A percentile compares a stretch with the other conserved stretches of the same genome.
Conservation (phyloP, 2,888 invertebrate genomes). For the Synergus japonicus region DNA sequence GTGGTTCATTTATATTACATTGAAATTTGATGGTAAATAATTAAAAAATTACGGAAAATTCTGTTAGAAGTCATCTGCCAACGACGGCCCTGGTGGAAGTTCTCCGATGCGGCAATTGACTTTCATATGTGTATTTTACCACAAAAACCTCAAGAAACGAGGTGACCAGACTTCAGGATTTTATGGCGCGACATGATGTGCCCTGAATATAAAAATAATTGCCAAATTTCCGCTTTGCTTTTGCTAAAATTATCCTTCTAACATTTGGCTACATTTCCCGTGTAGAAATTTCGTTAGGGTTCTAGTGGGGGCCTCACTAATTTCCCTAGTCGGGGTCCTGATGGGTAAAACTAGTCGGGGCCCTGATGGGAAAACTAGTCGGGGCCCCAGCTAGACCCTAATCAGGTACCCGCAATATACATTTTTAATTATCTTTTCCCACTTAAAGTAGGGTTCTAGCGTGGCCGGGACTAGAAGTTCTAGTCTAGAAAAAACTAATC, state of each 20-base stretch:
- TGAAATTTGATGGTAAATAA: not conserved
- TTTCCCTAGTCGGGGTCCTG: too few relatives aligned
- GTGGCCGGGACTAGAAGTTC: too few relatives aligned
- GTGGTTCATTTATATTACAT: too few relatives aligned
- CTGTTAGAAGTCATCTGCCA: not conserved
- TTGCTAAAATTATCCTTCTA: not conserved
- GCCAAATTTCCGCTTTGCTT: constrained; percentile 19
- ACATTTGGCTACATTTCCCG: not conserved
- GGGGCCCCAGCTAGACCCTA: too few relatives aligned
- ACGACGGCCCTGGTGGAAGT: not conserved
- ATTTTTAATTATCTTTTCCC: too few relatives aligned
- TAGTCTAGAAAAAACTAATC: too few relatives aligned
- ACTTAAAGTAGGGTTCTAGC: too few relatives aligned
- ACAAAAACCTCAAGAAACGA: constrained; percentile 7
- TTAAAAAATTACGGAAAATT: not conserved
- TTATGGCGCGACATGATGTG: constrained; percentile 1
- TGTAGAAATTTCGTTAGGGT: too few relatives aligned
- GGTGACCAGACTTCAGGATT: constrained; percentile 23
- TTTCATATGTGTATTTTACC: constrained; percentile 22
- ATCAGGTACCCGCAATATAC: too few relatives aligned
- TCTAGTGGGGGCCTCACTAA: too few relatives aligned
- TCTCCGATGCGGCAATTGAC: constrained; percentile 8
- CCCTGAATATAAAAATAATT: constrained; percentile 36
- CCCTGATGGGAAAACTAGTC: too few relatives aligned
- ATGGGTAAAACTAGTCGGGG: too few relatives aligned